Conservation (phyloP, 2,797 vertebrate genomes). For the Lindbergichthys nudifrons region DNA sequence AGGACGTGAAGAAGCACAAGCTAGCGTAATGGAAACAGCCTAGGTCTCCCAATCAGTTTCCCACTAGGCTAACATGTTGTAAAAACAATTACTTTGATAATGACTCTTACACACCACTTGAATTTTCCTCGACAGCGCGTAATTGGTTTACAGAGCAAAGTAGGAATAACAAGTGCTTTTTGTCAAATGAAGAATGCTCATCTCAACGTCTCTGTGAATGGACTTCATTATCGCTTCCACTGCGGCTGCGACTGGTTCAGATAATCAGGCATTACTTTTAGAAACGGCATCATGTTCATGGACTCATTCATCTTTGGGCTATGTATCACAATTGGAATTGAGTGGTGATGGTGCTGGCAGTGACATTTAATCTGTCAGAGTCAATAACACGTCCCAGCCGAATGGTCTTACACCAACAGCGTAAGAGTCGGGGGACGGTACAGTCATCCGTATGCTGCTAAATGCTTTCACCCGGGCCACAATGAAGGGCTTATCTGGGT, state of each 20-base stretch:
- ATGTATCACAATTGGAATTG: constrained; percentile 32
- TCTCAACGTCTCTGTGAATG: constrained; percentile 6
- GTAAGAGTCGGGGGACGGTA: not conserved
- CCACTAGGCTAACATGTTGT: not conserved
- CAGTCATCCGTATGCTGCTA: not conserved
- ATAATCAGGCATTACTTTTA: constrained; percentile 39
- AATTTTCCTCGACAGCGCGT: constrained; percentile 17
- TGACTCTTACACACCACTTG: constrained; percentile 17
- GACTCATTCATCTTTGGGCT: constrained; percentile 19
- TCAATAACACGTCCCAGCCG: constrained; percentile 39
- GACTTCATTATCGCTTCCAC: constrained; percentile 8
- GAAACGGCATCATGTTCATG: constrained; percentile 31
- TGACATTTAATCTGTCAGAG: constrained; percentile 48
- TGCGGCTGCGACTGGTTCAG: constrained; percentile 9
- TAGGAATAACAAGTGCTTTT: constrained; percentile 12
- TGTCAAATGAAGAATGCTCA: constrained; percentile 14
- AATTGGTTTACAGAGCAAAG: constrained; percentile 35
- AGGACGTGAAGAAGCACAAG: no score
- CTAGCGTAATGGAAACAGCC: no score
- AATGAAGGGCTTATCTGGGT: not conserved
- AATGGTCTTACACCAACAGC: not conserved
- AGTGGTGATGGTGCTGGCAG: constrained; percentile 22
- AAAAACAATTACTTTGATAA: constrained; percentile 15
- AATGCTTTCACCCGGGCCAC: constrained; percentile 4
- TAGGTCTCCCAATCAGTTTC: constrained; percentile 4